A percentile compares a stretch with the other conserved stretches of the same genome.
phyloP scores from a whole-genome alignment of 2,113 vertebrate species.

The Naja naja region DNA sequence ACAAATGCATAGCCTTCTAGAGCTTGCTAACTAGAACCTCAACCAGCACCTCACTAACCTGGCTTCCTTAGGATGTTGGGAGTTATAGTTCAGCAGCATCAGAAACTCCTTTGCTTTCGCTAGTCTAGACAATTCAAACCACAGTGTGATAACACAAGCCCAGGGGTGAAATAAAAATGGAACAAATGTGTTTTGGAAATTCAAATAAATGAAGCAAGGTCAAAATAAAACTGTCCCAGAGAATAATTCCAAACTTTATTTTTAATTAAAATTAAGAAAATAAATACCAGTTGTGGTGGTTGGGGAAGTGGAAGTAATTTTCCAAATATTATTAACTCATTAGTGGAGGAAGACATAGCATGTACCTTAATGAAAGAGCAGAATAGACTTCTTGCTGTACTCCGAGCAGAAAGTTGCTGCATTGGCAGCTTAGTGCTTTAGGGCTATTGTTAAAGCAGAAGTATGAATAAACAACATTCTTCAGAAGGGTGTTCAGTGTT shows the following conservation, averaged over 20 bases:
- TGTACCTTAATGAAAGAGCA: neutral
- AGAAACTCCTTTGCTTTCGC: neutral
- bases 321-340: constrained; percentile 15
- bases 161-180: neutral
- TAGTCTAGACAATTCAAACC: neutral
- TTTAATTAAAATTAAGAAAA: constrained; percentile 35
- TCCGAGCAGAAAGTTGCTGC: neutral
- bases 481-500: neutral
- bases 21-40: neutral
- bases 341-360: neutral
- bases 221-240: constrained; percentile 75
- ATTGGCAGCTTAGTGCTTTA: neutral
- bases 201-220: neutral
- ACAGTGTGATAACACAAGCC: rapidly evolving
- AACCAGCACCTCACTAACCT: neutral
- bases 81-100: neutral
- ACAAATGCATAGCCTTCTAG: neutral
- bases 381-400: neutral
- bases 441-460: neutral
- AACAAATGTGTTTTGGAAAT: neutral
- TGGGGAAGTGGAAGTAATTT: constrained; percentile 9
- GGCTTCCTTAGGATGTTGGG: neutral
- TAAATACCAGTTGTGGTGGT: neutral
- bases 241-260: constrained; percentile 69
- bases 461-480: neutral